phyloP scores from a whole-genome alignment of 2,113 vertebrate genomes.

The Orycteropus afer region DNA sequence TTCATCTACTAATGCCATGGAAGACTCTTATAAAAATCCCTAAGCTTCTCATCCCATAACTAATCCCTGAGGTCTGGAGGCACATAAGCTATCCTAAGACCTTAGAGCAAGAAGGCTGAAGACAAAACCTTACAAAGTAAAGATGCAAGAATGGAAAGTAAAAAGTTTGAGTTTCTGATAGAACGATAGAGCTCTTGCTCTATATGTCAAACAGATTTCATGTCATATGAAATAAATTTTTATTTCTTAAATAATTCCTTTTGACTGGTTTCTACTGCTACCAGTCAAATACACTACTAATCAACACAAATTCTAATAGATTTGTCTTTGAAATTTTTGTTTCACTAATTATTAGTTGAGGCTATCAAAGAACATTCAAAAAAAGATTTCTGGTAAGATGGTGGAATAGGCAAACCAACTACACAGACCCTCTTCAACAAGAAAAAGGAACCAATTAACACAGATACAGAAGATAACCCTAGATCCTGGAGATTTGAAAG shows the following conservation, averaged over 20 bases:
- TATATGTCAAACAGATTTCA: neutral
- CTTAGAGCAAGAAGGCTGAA: neutral
- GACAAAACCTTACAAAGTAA: neutral
- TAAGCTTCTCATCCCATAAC: neutral
- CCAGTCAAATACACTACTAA: neutral
- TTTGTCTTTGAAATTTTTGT: conserved; percentile 29
- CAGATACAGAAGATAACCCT: too few species aligned
- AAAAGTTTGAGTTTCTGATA: neutral
- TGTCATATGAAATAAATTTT: neutral
- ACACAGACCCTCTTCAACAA: too few species aligned
- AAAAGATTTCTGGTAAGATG: too few species aligned
- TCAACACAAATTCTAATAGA: neutral
- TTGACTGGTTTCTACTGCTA: neutral
- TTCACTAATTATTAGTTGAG: neutral
- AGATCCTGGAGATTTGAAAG: too few species aligned
- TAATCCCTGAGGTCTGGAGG: neutral
- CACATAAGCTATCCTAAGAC: neutral
- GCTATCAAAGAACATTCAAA: neutral
- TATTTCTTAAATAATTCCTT: neutral
- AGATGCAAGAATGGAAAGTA: neutral
- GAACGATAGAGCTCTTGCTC: neutral
- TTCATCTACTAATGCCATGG: neutral
- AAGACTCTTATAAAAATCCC: neutral
- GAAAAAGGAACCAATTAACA: too few species aligned
- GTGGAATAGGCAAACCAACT: too few species aligned